phyloP scores from a whole-genome alignment of 2,888 invertebrate genomes.

The Criorhina ranunculi region DNA sequence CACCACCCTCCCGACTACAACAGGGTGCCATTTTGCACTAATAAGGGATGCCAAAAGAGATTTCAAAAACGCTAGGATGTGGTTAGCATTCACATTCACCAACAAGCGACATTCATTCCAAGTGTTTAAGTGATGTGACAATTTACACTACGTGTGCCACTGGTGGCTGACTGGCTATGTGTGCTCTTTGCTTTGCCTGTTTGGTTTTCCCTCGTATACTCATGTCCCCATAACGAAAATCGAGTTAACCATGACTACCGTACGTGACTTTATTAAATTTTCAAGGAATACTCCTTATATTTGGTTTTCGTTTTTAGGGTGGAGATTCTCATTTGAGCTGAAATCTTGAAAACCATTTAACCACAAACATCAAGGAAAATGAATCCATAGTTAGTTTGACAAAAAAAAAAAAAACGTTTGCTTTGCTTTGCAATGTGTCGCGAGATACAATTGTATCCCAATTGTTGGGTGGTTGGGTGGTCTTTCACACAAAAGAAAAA shows the following conservation, averaged over 20 bases:
- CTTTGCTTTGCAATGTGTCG: constrained; percentile 55
- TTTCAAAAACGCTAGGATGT: constrained; percentile 57
- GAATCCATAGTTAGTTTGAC: constrained; percentile 7
- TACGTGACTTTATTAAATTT: constrained; percentile 77
- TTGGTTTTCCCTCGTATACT: constrained; percentile 45
- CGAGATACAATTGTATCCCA: constrained; percentile 56
- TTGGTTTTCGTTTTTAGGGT: constrained; percentile 23
- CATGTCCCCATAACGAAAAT: constrained; percentile 72
- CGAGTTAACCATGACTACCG: constrained; percentile 75
- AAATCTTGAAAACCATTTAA: constrained; percentile 60
- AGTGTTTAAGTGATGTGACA: constrained; percentile 76
- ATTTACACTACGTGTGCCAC: constrained; percentile 69
- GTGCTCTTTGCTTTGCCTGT: constrained; percentile 36
- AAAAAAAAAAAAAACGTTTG: constrained; percentile 22
- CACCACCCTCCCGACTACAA: constrained; percentile 22
- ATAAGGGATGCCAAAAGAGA: constrained; percentile 72
- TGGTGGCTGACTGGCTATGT: constrained; percentile 36
- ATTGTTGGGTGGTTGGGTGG: constrained; percentile 40
- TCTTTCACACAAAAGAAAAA: constrained; percentile 47
- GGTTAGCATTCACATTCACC: constrained; percentile 69
- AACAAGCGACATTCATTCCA: constrained; percentile 63
- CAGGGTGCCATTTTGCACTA: constrained; percentile 71
- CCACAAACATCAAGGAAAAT: constrained; percentile 2
- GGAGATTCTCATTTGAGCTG: constrained; percentile 17
- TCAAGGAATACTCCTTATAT: constrained; percentile 40